phyloP scores from a whole-genome alignment of 2,113 vertebrate genomes.

The Elephas maximus region DNA sequence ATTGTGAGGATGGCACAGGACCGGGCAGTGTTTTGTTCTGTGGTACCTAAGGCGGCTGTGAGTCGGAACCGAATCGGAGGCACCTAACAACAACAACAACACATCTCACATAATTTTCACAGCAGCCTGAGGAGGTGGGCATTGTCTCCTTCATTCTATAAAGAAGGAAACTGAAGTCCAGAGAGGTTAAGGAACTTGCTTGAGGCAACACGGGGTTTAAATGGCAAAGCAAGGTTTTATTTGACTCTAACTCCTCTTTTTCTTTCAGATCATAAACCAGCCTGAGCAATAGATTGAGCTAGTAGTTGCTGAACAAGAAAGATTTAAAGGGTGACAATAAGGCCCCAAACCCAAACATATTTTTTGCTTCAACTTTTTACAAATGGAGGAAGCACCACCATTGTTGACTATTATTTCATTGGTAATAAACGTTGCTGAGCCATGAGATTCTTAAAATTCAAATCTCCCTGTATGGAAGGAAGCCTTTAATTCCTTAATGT shows the following conservation, averaged over 20 bases:
- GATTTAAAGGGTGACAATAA: background rate
- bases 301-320: background rate
- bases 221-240: background rate
- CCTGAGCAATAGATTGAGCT: background rate
- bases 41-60: too few relatives aligned
- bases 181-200: background rate
- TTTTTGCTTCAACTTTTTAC: background rate
- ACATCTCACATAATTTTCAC: background rate
- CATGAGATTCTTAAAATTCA: background rate
- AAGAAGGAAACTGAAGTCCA: background rate
- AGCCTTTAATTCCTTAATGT: constrained; percentile 38
- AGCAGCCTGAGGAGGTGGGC: background rate
- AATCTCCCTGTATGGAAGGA: background rate
- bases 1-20: too few relatives aligned
- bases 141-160: background rate
- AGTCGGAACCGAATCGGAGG: too few relatives aligned
- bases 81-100: too few relatives aligned
- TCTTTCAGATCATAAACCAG: background rate
- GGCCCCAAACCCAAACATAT: background rate
- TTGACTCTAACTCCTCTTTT: background rate
- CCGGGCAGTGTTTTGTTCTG: too few relatives aligned
- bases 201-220: background rate
- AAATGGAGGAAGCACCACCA: background rate
- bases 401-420: background rate
- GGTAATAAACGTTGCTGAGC: background rate